Base-by-base conservation (phyloP, 2,113 vertebrate species). In the Laticauda colubrina region DNA sequence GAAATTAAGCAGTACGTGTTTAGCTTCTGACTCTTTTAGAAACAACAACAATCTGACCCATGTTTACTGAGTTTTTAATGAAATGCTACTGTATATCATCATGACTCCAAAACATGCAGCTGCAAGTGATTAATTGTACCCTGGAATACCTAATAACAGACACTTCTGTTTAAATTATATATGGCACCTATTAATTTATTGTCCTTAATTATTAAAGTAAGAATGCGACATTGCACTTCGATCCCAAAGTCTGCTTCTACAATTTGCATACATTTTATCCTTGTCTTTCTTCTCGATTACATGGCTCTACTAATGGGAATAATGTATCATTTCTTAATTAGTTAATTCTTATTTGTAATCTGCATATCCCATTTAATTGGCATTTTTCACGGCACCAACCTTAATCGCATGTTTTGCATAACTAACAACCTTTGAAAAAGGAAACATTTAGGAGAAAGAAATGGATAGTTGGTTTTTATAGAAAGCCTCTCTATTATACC, bases 111-210 rank as follows among this genome's bases (percentile, higher is more conserved):
- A 59, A 85, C 89, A 92, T 26, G 85, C 51, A 93, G 92, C 88
- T 93, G 88, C 93, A 96, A 96, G 87, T 96, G 94, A 97, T 97
- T 98, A 97, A 97, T 97, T 97, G 96, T 89, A 96, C 75, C 96
- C 94, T 89, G 23, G 7, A 96, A 96, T 86, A 96, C 89, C 89
- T 96, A 97, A 95, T 96, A 97, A 95, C 57, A 95, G 92, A 92
- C 48, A 94, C 86, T 89, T 64, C 64, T 94, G 94, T 95, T 97
- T 96, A 96, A 94, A 96, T 97, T 94, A 95, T 59, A 94, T 95
- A 95, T 92, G 90, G 88, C 15, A 96, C 93, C 94, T 96, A 93
- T 96, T 96, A 94, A 92, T 94, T 97, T 96, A 96, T 95, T 95
- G 87, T 53, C 94, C 92, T 75, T 96, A 96, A 96, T 97, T 95